Evolutionary conservation across 2,888 invertebrate genomes (phyloP).

Genomic region (Aricia artaxerxes): DNA sequence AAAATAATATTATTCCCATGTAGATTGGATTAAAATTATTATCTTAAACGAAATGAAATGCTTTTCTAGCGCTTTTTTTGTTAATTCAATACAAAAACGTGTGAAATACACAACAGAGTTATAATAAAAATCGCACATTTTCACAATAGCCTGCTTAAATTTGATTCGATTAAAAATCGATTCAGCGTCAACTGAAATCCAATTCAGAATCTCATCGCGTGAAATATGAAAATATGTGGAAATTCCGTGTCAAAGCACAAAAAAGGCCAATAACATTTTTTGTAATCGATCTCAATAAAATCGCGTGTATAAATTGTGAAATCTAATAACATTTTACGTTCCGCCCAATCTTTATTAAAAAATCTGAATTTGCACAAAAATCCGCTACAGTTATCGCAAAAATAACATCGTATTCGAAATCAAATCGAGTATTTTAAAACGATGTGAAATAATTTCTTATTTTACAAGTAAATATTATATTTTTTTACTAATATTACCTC

Average conservation of each 20-base stretch:
- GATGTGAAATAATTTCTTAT: not conserved
- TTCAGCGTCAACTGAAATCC: slow-evolving; percentile 5
- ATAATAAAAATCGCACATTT: not conserved
- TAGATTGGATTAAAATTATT: too few relatives aligned
- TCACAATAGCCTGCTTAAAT: not conserved
- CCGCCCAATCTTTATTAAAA: not conserved
- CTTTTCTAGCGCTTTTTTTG: too few relatives aligned
- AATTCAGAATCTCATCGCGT: slow-evolving; percentile 8
- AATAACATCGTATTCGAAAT: not conserved
- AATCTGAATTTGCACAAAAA: not conserved
- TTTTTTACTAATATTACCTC: not conserved
- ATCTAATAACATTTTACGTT: slow-evolving; percentile 17
- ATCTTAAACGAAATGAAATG: too few relatives aligned
- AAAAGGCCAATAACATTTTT: not conserved
- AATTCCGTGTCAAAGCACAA: slow-evolving; percentile 15
- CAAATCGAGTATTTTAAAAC: not conserved
- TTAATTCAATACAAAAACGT: not conserved
- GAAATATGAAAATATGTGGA: slow-evolving; percentile 24
- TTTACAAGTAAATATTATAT: not conserved
- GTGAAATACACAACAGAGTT: not conserved
- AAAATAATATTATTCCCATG: not conserved
- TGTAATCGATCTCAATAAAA: slow-evolving; percentile 17
- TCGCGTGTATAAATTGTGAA: slow-evolving; percentile 12
- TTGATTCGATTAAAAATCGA: slow-evolving; percentile 25
- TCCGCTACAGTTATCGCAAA: slow-evolving; percentile 5